Base-by-base conservation (phyloP, 2,113 vertebrate genomes). In the Stigmatopora argus region DNA sequence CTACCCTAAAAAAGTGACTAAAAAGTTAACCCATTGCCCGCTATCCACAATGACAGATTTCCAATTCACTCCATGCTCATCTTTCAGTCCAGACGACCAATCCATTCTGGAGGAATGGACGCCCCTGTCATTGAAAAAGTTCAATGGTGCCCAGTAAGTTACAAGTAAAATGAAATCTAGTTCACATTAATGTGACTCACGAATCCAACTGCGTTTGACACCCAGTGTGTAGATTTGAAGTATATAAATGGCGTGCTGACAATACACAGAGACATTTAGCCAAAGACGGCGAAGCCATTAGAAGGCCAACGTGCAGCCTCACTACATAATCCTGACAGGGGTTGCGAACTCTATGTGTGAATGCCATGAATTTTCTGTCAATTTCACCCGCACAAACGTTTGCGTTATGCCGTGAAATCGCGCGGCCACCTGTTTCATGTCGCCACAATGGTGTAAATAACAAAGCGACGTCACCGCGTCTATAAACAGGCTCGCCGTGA, bases 401-500 rank as follows among this genome's bases (percentile, higher is more conserved):
- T 64, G 75, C 64, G 66, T 74, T 69, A 75, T 12, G 70, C 75
- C 78, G 66, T 64, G 63, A 77, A 72, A 74, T 74, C 57, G 73
- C 71, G 74, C 73, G 77, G 75, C 64, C 55, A 76, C 71, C 82
- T 88, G 86, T 79, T 88, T 88, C 78, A 75, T 86, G 76, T 89
- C 81, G 2, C 64, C 63, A 77, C 59, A 68, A 73, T 67, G 41
- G 59, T 70, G 57, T 89, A 88, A 88, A 87, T 85, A 88, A 88
- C 84, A 72, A 73, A 66, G 71, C 68, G 67, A 57, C 75, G 80
- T 41, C 6, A 85, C 81, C 82, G 84, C 77, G 80, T 86, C 80
- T 83, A 56, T 56, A 89, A 89, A 89, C 88, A 89, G 59, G 76
- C 81, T 78, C 66, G 35, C 70, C 38, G 41, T 86, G 86, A 89